phyloP scores from a whole-genome alignment of 2,113 vertebrate genomes.

The Amazona vittata region DNA sequence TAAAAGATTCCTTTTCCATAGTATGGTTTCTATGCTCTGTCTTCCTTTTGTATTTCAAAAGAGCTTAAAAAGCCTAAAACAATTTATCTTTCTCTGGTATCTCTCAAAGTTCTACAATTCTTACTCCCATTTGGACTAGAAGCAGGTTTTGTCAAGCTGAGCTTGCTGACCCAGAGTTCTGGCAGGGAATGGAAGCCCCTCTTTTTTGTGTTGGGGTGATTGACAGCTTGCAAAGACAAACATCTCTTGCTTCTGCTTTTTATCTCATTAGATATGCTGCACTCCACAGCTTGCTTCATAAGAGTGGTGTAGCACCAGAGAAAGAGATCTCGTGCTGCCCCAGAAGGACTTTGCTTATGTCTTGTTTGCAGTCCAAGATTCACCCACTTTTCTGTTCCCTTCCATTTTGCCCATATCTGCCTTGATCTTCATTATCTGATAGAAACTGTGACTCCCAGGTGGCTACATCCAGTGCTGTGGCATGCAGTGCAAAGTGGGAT shows the following conservation, averaged over 20 bases:
- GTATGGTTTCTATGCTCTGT: background rate
- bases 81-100: background rate
- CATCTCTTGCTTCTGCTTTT: background rate
- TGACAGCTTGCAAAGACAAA: background rate
- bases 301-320: background rate
- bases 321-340: background rate
- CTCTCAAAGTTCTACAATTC: background rate
- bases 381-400: background rate
- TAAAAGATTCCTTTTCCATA: background rate
- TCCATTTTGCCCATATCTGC: background rate
- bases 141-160: background rate
- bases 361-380: background rate
- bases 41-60: background rate
- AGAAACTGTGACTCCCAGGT: background rate
- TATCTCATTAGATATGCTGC: background rate
- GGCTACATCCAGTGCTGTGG: background rate
- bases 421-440: background rate
- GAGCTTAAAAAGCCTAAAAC: background rate
- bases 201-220: background rate
- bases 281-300: background rate
- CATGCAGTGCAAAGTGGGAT: background rate
- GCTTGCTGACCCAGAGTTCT: background rate
- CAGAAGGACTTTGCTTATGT: background rate
- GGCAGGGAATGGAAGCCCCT: background rate
- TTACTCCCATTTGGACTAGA: background rate